phyloP scores from a whole-genome alignment of 2,888 invertebrate genomes.

The Boloria euphrosyne region DNA sequence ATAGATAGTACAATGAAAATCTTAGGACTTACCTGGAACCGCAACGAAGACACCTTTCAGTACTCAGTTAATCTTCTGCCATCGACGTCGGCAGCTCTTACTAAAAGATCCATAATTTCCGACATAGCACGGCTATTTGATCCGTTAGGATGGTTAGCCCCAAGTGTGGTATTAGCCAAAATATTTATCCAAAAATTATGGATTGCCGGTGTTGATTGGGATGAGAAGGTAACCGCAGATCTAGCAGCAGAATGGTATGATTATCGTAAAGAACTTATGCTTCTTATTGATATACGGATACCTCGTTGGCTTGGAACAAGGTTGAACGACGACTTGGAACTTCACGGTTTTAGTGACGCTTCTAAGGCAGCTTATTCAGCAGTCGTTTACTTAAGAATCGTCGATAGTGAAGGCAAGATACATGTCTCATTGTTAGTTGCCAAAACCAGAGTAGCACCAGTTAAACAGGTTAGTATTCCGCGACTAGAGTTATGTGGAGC shows the following conservation, averaged over 20 bases:
- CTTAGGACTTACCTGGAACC: conserved; percentile 25
- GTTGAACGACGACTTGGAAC: conserved; percentile 25
- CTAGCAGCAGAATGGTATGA: conserved; percentile 39
- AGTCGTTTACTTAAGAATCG: conserved; percentile 18
- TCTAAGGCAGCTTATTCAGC: conserved; percentile 39
- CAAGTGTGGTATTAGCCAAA: conserved; percentile 41
- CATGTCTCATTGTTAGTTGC: conserved; percentile 12
- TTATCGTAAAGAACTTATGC: conserved; percentile 31
- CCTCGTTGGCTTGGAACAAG: conserved; percentile 35
- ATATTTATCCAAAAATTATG: conserved; percentile 50
- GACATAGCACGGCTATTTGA: conserved; percentile 40
- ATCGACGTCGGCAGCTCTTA: conserved; percentile 4
- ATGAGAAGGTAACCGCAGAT: conserved; percentile 39
- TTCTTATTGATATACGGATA: conserved; percentile 26
- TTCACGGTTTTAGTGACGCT: conserved; percentile 44
- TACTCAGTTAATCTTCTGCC: conserved; percentile 12
- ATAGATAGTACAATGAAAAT: conserved; percentile 24
- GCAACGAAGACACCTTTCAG: conserved; percentile 12
- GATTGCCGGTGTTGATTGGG: conserved; percentile 47
- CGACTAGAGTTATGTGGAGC: conserved; percentile 43
- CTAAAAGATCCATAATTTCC: conserved; percentile 31
- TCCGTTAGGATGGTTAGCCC: conserved; percentile 49
- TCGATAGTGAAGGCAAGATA: neutral
- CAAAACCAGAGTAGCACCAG: conserved; percentile 32
- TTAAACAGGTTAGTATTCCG: conserved; percentile 32